phyloP scores from a whole-genome alignment of 2,888 invertebrate genomes.

The Papilio demoleus region DNA sequence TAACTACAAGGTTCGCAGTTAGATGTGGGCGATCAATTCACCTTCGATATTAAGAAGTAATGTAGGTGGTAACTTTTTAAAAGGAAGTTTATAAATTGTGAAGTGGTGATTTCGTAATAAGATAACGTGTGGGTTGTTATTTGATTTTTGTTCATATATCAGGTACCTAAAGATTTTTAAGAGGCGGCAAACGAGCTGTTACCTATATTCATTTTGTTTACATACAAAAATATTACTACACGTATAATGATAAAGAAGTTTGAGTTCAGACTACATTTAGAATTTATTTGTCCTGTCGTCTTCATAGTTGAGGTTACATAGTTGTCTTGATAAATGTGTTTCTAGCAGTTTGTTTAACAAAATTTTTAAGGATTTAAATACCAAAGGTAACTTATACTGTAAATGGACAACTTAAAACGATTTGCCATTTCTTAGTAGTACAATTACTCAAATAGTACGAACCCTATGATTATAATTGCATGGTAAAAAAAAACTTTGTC shows the following conservation, averaged over 20 bases:
- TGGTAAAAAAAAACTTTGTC: constrained; percentile 28
- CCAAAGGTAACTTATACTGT: too few species aligned
- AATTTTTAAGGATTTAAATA: not conserved
- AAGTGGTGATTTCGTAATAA: constrained; percentile 58
- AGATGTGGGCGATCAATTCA: constrained; percentile 76
- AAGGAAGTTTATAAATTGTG: constrained; percentile 49
- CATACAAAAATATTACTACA: too few species aligned
- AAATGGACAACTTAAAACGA: not conserved
- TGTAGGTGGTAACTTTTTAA: constrained; percentile 67
- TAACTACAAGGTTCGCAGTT: constrained; percentile 66
- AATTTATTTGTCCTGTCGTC: too few species aligned
- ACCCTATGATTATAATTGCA: constrained; percentile 44
- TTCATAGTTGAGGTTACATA: too few species aligned
- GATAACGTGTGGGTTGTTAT: constrained; percentile 59
- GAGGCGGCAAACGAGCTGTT: not conserved
- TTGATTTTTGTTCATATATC: constrained; percentile 23
- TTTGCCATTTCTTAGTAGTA: not conserved
- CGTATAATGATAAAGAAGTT: too few species aligned
- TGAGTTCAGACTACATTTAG: too few species aligned
- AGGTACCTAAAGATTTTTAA: not conserved
- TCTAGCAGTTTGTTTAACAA: not conserved
- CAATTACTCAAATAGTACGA: not conserved
- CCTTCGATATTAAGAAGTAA: constrained; percentile 75
- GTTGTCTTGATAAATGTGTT: too few species aligned
- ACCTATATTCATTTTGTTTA: not conserved